A percentile compares a stretch with the other conserved stretches of the same genome.
These are phyloP conservation scores for Eupithecia centaureata DNA, from an alignment of 2,888 invertebrate species.

Conservation along the genomic window DNA sequence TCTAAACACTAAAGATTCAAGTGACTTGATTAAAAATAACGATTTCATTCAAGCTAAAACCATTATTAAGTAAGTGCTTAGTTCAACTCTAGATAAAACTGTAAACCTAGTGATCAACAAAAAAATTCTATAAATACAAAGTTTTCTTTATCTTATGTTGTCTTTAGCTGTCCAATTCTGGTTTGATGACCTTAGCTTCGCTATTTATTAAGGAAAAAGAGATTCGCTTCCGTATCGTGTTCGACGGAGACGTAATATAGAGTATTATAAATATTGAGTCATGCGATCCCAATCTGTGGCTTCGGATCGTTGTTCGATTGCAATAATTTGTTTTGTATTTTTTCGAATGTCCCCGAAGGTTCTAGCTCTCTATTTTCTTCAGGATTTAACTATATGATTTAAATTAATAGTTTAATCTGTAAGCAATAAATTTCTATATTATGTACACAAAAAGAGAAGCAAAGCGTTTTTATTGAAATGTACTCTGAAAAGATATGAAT, in stretches of 20 bases:
- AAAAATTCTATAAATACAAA: constrained; percentile 2
- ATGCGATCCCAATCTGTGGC: constrained; percentile 11
- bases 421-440: neutral
- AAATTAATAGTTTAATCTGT: too few species aligned
- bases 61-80: too few species aligned
- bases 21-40: too few species aligned
- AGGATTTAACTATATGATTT: too few species aligned
- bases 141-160: constrained; percentile 7
- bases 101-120: neutral
- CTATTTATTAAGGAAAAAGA: constrained; percentile 36
- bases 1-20: too few species aligned
- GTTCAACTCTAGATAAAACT: too few species aligned
- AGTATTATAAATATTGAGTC: constrained; percentile 31
- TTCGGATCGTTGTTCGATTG: neutral
- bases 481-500: neutral
- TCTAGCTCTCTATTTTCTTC: too few species aligned
- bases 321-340: constrained; percentile 6
- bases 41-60: too few species aligned
- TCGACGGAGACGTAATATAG: constrained; percentile 19
- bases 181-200: constrained; percentile 37
- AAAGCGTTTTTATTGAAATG: neutral
- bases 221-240: constrained; percentile 36
- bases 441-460: neutral
- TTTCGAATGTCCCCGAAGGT: neutral
- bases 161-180: constrained; percentile 27